Evolutionary conservation across 1,140 invertebrate genomes (phyloP), one percentile per base, ranked within the genome.

Genomic region (Pollicipes pollicipes): DNA sequence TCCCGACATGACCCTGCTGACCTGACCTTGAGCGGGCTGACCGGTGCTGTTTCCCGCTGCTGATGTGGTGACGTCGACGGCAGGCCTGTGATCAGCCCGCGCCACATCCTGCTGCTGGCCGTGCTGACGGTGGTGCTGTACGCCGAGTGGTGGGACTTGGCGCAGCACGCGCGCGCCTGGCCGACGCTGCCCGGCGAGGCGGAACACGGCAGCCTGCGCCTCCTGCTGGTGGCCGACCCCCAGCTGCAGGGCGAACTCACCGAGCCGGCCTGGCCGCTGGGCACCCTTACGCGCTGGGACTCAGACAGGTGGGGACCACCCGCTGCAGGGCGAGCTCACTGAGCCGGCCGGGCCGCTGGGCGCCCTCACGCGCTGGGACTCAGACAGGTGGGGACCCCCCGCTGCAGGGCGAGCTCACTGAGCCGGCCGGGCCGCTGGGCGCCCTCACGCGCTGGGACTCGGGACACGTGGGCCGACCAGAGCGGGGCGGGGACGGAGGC

Each of bases 201-300:
- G 13, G 10, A 10, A 21, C 24, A 10, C 6, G 45, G 45, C 45
- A 58, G 45, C 21, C 10, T 58, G 45, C 6, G 84, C 73, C 81
- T 95, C 45, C 79, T 97, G 29, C 82, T 95, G 29, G 88, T 95
- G 67, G 90, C 91, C n/a, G 93, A 97, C 81, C 92, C 93, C 28
- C 93, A 96, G 80, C 87, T 96, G 73, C 84, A 93, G 74, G 93
- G 91, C 1, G 85, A 90, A 74, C 78, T 83, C 69, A 83, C 87
- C 80, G 88, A 90, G 79, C 79, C 80, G 45, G 31, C 73, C 75
- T 79, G 84, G 75, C 79, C 84, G 76, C 76, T 82, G 64, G 80
- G 82, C 0, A 73, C 70, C 29, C 58, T 85, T 4, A 84, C 83
- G 75, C 84, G 84, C 75, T 91, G 88, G 87, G 91, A 94, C 78